Evolutionary conservation across 2,888 invertebrate species (phyloP), one percentile per base, ranked within the genome.

Genomic region (Liodrosophila aerea): DNA sequence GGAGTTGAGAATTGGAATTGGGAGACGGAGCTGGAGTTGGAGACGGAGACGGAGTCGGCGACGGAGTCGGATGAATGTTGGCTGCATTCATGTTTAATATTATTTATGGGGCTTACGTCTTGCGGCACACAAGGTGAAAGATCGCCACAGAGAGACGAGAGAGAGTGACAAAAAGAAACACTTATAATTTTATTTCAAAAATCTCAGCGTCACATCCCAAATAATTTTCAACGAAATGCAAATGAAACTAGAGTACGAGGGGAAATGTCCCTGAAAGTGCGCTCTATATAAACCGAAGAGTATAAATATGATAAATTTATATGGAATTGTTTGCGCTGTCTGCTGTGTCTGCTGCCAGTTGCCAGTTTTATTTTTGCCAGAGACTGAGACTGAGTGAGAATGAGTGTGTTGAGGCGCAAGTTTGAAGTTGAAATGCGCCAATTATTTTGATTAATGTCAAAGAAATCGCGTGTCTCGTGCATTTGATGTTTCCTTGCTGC

Each of bases 121-220:
- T 62, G 58, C 57, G 57, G 39, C 64, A 61, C 47, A 40, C 44
- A 44, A 43, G 67, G 64, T 53, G 63, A 68, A 60, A 70, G 62
- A 75, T 71, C 64, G 71, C n/a, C n/a, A n/a, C n/a, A n/a, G n/a
- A 22, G 22, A 22, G 60, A 67, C 65, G 64, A 78, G 76, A 82
- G 67, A 72, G 62, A 71, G 68, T 71, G 68, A 57, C 40, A 43
- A 47, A 53, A 37, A 56, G 56, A 64, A 40, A 40, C 44, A 18
- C n/a, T n/a, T n/a, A n/a, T n/a, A n/a, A n/a, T n/a, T n/a, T n/a
- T n/a, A 67, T 68, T 69, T 71, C 74, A 76, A 68, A 74, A 78
- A 71, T 83, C 80, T 77, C 72, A 67, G 73, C 76, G 85, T 85
- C 87, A 83, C 87, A 84, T 87, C 86, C 86, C 87, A 87, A 87